These are phyloP conservation scores for Poeciliopsis turneri DNA, from an alignment of 2,797 vertebrate species.

Conservation along the genomic window DNA sequence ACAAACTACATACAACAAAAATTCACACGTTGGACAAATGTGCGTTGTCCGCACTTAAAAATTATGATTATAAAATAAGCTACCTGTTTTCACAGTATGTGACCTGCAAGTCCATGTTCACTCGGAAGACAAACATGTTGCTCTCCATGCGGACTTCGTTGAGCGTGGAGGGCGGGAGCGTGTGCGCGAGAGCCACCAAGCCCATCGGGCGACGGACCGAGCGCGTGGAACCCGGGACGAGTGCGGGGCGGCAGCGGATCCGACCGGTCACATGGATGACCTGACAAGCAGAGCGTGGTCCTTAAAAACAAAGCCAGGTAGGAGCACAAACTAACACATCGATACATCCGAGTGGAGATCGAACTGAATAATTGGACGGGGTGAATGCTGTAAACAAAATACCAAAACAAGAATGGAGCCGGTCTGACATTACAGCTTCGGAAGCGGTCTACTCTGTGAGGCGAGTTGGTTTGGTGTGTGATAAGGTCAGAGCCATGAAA, in stretches of 20 bases:
- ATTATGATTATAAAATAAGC: neutral
- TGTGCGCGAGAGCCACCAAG: constrained; percentile 88
- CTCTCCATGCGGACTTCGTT: constrained; percentile 92
- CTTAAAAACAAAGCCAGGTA: neutral
- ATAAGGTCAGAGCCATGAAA: constrained; percentile 69
- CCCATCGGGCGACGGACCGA: constrained; percentile 82
- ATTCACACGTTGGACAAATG: constrained; percentile 4
- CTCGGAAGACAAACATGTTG: constrained; percentile 90
- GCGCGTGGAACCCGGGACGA: constrained; percentile 78
- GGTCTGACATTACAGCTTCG: constrained; percentile 30
- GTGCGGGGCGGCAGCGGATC: constrained; percentile 82
- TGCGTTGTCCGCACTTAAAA: neutral
- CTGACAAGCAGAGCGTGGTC: constrained; percentile 63
- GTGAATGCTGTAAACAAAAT: neutral
- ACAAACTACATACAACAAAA: constrained; percentile 8
- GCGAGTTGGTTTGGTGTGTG: constrained; percentile 51
- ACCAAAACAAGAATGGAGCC: constrained; percentile 15
- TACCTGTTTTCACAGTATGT: constrained; percentile 94
- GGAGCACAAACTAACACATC: neutral
- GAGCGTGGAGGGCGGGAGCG: constrained; percentile 88
- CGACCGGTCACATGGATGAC: constrained; percentile 91
- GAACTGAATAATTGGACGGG: constrained; percentile 16
- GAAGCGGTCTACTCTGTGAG: constrained; percentile 52
- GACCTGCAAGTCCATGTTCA: constrained; percentile 92
- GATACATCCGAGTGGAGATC: neutral